phyloP scores from a whole-genome alignment of 2,888 invertebrate genomes.

The Gonocerus acuteangulatus region DNA sequence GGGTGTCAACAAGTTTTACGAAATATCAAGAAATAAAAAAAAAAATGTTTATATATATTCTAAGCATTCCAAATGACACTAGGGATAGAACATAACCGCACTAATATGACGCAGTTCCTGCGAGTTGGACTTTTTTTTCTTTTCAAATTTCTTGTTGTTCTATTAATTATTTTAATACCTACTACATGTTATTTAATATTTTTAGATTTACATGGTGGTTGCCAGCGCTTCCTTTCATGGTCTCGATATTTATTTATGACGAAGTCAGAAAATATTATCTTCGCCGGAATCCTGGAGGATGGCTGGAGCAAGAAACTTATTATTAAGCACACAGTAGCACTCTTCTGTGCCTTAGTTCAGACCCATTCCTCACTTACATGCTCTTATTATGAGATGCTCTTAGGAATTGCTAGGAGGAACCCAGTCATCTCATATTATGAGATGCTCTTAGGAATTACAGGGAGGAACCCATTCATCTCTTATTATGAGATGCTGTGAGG shows the following conservation, averaged over 20 bases:
- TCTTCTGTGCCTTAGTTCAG: slow-evolving; percentile 8
- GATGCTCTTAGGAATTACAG: slow-evolving; percentile 27
- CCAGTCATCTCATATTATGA: slow-evolving; percentile 23
- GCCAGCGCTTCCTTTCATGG: slow-evolving; percentile 94
- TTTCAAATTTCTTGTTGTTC: too few species aligned
- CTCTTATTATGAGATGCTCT: slow-evolving; percentile 28
- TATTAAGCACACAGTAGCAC: slow-evolving; percentile 55
- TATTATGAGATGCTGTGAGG: slow-evolving; percentile 28
- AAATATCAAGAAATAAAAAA: too few species aligned
- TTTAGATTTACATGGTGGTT: slow-evolving; percentile 96
- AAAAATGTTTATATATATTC: too few species aligned
- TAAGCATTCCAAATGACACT: too few species aligned
- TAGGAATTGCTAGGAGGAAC: too few species aligned
- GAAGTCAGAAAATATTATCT: slow-evolving; percentile 95
- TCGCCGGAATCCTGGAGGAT: slow-evolving; percentile 95
- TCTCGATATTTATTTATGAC: slow-evolving; percentile 98
- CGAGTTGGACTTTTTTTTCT: too few species aligned
- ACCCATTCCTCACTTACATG: slow-evolving; percentile 31
- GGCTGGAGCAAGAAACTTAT: slow-evolving; percentile 98
- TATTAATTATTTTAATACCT: too few species aligned
- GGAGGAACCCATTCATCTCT: too few species aligned
- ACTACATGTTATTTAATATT: slow-evolving; percentile 26
- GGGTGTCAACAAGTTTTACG: too few species aligned
- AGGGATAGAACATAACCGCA: too few species aligned
- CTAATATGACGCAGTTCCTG: too few species aligned